Conservation (phyloP, 1,140 invertebrate species). For the Conus betulinus region DNA sequence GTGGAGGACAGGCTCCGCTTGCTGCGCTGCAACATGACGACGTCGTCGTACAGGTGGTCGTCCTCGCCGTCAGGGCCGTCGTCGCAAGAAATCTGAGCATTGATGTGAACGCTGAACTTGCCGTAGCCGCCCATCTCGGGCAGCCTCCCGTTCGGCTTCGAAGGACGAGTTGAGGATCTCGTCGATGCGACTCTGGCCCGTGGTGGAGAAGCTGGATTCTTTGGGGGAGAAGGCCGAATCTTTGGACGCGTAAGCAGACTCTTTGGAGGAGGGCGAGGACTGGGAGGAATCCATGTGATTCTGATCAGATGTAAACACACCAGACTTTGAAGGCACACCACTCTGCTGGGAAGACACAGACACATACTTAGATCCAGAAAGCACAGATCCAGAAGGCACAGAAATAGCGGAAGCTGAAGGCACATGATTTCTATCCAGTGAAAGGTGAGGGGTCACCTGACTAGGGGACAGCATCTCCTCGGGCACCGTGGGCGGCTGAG, state of each 20-base stretch:
- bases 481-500: conserved; percentile 45
- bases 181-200: conserved; percentile 38
- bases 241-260: neutral
- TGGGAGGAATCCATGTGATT: neutral
- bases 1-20: conserved; percentile 33
- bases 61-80: conserved; percentile 23
- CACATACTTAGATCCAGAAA: neutral
- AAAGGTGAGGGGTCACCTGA: neutral
- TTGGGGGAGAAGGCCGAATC: neutral
- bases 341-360: neutral
- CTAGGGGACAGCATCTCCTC: conserved; percentile 7
- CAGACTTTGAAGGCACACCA: neutral
- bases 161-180: conserved; percentile 43
- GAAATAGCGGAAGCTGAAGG: neutral
- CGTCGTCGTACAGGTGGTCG: neutral
- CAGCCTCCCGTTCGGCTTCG: conserved; percentile 39
- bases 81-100: conserved; percentile 40
- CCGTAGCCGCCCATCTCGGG: conserved; percentile 27
- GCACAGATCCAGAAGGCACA: neutral
- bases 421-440: neutral
- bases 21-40: neutral
- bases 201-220: neutral
- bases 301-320: neutral
- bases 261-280: neutral
- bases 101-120: conserved; percentile 43